Evolutionary conservation across 2,113 vertebrate genomes (phyloP), one percentile per base, ranked within the genome.

Genomic region (Pimephales promelas): DNA sequence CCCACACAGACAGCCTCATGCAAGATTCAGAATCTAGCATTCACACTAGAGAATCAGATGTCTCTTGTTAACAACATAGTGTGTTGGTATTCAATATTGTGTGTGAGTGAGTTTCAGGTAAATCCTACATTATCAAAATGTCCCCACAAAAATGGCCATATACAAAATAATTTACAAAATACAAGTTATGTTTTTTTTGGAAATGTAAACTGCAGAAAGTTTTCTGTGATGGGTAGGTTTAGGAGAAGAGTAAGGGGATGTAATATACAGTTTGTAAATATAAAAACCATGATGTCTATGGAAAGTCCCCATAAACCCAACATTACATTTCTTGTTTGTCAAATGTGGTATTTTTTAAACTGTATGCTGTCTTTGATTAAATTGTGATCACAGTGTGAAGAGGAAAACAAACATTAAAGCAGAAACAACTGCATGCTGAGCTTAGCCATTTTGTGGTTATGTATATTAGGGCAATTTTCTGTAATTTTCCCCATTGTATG

Each of bases 401-500:
- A 2, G 9, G 10, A 10, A 68, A 68, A 14, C 45, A 71, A 71
- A 71, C n/a, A 72, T 72, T 72, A 72, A 72, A 72, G 40, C 70
- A 72, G 40, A 2, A 47, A 72, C 70, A 47, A 45, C n/a, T 56
- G 49, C 28, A 36, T 22, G 10, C 49, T 24, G 74, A 77, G 54
- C 36, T 45, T 45, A 45, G 36, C 59, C 75, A 85, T 34, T 73
- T 31, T 76, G 77, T 61, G 59, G 8, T 5, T 77, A 79, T 83
- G 81, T 20, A 86, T 82, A 82, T 83, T 56, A 87, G 82, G 14
- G 87, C 84, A 90, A 90, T 87, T 88, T 83, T 72, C 85, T 85
- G 86, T 87, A 57, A 81, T 89, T 89, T 83, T 43, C 79, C 52
- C 72, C 57, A 86, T 85, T 89, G 87, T 85, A 57, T 83, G 47